Evolutionary conservation across 1,140 invertebrate species (phyloP).

Genomic region (Trichonephila inaurata): DNA sequence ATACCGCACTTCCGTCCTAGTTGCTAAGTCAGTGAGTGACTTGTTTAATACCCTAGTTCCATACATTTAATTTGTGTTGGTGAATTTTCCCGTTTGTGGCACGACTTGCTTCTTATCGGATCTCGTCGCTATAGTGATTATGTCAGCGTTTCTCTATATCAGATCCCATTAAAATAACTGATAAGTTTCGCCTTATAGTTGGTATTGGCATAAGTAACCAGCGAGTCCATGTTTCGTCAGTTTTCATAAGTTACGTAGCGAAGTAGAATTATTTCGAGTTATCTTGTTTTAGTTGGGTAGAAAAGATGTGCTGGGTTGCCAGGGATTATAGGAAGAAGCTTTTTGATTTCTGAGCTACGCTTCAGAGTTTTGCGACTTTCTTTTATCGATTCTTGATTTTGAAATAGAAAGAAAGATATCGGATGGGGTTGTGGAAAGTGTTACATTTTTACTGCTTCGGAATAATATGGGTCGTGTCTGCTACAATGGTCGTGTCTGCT

Average conservation of each 20-base stretch:
- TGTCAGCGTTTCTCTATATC: neutral
- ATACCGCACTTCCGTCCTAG: conserved; percentile 17
- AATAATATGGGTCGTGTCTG: neutral
- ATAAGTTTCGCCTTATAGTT: neutral
- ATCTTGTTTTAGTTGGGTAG: neutral
- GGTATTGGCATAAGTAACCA: neutral
- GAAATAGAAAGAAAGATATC: neutral
- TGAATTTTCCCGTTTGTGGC: conserved; percentile 37
- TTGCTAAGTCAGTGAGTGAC: conserved; percentile 44
- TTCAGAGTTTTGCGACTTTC: neutral
- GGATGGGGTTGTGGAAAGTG: neutral
- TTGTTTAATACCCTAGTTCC: conserved; percentile 47
- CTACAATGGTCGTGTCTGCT: too few species aligned
- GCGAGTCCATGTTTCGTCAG: neutral
- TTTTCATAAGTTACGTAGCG: neutral
- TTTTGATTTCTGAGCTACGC: neutral
- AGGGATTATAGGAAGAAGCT: neutral
- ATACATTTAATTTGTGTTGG: conserved; percentile 29
- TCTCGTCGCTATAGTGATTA: conserved; percentile 38
- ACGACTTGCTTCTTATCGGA: conserved; percentile 37
- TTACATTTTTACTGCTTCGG: neutral
- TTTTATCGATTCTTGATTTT: neutral
- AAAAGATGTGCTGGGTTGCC: neutral
- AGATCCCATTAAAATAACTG: conserved; percentile 33
- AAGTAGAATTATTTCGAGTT: neutral